A percentile compares a stretch with the other conserved stretches of the same genome.
These are phyloP conservation scores for Calameuta idolon DNA, from an alignment of 2,888 invertebrate genomes.

Conservation along the genomic window DNA sequence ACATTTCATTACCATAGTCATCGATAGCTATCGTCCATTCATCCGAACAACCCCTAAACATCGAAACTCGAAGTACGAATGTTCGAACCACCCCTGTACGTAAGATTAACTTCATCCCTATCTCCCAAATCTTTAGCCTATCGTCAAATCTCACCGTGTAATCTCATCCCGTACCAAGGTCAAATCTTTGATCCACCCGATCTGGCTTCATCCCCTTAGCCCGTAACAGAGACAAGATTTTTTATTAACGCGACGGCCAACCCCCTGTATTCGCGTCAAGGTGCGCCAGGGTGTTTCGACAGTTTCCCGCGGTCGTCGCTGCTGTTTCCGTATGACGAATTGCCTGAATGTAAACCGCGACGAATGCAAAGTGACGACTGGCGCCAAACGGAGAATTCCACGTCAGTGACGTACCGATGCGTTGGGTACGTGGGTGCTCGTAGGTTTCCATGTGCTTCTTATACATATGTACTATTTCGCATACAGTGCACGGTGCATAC, in stretches of 20 bases:
- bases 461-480: neutral
- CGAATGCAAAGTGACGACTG: neutral
- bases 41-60: neutral
- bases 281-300: neutral
- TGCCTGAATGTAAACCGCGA: neutral
- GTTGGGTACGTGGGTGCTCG: neutral
- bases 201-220: neutral
- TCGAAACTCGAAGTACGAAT: neutral
- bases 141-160: too few relatives aligned
- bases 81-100: neutral
- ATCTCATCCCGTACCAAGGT: neutral
- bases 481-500: neutral
- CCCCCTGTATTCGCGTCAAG: neutral
- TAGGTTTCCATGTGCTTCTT: neutral
- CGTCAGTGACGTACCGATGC: neutral
- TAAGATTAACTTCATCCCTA: neutral
- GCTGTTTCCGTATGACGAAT: conserved; percentile 3
- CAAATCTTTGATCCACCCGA: neutral
- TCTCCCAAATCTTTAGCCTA: too few relatives aligned
- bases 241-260: neutral
- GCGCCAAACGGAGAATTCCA: neutral
- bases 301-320: neutral
- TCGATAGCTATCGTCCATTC: neutral
- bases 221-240: neutral
- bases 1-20: neutral